Base-by-base conservation (phyloP, 2,797 vertebrate species). In the Labroides dimidiatus region DNA sequence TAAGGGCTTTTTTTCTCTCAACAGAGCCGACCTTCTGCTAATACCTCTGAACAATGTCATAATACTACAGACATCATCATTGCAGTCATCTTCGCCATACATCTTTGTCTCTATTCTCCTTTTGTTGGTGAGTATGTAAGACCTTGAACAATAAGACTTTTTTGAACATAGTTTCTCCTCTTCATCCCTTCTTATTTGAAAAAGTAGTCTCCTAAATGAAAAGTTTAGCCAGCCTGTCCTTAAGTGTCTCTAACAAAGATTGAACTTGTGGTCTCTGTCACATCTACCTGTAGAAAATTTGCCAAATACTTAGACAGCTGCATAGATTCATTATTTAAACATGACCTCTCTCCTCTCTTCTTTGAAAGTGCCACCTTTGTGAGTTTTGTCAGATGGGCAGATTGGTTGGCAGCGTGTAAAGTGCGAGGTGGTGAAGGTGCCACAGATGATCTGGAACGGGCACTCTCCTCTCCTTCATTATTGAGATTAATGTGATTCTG, bases 241-340 rank as follows among this genome's bases (percentile, higher is more conserved):
- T 30, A 16, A 45, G 43, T 19, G 47, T 51, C 48, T 27, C 44
- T 41, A 48, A 71, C 62, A 52, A 36, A 54, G 14, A 27, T 19
- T 60, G 44, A 64, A 50, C 56, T 59, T 16, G 21, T 42, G 71
- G 61, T 75, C 80, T 37, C 20, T 36, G 1, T 42, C 51, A 59
- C 39, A 14, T 36, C 41, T 56, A 42, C 45, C 49, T 27, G 43
- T 65, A 41, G 51, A 59, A 59, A 54, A 61, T 57, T 37, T 5
- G 33, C 19, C 37, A 41, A 21, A 68, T 72, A 51, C 59, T 69
- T 73, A 64, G 56, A 50, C 63, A 57, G 62, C 58, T 0, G 37
- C 47, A 27, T 57, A 52, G 69, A 82, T 83, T 86, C 66, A 86
- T 88, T 81, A 85, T 87, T 84, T 75, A 87, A 80, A 87, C 70